phyloP scores from a whole-genome alignment of 2,113 vertebrate species.

The Tapirus terrestris region DNA sequence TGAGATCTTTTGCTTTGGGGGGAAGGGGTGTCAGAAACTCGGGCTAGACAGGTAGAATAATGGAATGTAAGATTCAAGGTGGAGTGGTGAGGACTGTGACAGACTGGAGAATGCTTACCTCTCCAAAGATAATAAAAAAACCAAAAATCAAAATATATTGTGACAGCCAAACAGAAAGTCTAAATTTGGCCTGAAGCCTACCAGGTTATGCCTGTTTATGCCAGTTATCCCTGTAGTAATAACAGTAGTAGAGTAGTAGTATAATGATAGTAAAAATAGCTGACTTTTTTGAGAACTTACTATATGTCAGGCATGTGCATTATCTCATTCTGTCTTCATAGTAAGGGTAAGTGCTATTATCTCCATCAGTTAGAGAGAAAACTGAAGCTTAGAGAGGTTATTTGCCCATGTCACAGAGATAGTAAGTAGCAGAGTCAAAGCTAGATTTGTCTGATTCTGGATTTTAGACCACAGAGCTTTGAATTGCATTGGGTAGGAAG shows the following conservation, averaged over 20 bases:
- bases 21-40: neutral
- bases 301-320: neutral
- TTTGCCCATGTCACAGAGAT: neutral
- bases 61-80: neutral
- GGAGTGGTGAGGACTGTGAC: neutral
- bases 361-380: neutral
- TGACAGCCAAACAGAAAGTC: neutral
- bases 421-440: neutral
- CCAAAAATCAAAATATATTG: neutral
- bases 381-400: neutral
- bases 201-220: neutral
- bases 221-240: neutral
- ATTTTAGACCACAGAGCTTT: neutral
- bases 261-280: neutral
- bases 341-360: neutral
- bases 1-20: neutral
- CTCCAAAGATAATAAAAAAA: neutral
- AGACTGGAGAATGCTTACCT: neutral
- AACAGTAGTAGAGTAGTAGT: neutral
- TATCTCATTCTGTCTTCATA: neutral
- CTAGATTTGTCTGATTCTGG: neutral
- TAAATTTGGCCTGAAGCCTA: neutral
- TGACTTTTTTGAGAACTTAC: neutral
- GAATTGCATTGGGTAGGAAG: neutral
- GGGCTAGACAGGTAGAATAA: neutral